Conservation (phyloP, 2,888 invertebrate genomes). For the Aromia moschata region DNA sequence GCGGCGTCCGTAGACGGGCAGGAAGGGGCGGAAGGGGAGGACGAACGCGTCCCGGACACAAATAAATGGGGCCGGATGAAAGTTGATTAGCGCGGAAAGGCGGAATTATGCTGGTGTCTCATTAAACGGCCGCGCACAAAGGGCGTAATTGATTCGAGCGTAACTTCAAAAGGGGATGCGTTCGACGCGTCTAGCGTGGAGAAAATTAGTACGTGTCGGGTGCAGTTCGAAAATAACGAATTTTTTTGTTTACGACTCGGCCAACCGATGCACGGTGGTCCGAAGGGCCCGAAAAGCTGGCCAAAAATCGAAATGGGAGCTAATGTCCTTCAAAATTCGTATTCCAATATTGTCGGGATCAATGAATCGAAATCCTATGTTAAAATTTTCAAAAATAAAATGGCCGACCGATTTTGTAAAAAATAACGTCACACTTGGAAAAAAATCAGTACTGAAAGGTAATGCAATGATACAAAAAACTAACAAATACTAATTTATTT, state of each 20-base stretch:
- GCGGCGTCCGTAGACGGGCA: not conserved
- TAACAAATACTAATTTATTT: no score
- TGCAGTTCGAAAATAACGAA: not conserved
- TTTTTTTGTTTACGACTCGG: slow-evolving; percentile 1
- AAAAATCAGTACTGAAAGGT: no score
- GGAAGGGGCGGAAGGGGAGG: not conserved
- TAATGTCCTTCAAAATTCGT: no score
- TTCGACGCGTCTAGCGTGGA: not conserved
- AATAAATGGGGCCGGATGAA: slow-evolving; percentile 13
- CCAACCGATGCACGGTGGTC: not conserved
- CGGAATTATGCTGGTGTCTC: slow-evolving; percentile 16
- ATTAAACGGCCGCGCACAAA: slow-evolving; percentile 4
- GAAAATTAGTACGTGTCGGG: not conserved
- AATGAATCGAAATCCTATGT: no score
- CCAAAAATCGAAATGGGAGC: not conserved
- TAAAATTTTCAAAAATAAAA: no score
- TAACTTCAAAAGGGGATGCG: not conserved
- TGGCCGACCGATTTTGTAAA: no score
- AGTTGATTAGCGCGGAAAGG: slow-evolving; percentile 20
- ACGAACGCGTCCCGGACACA: not conserved
- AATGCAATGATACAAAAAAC: no score
- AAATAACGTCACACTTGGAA: no score
- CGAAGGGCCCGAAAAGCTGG: not conserved
- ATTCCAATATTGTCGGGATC: no score
- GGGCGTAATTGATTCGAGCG: not conserved